Conservation (phyloP, 2,888 invertebrate genomes). For the Hypolimnas misippus region DNA sequence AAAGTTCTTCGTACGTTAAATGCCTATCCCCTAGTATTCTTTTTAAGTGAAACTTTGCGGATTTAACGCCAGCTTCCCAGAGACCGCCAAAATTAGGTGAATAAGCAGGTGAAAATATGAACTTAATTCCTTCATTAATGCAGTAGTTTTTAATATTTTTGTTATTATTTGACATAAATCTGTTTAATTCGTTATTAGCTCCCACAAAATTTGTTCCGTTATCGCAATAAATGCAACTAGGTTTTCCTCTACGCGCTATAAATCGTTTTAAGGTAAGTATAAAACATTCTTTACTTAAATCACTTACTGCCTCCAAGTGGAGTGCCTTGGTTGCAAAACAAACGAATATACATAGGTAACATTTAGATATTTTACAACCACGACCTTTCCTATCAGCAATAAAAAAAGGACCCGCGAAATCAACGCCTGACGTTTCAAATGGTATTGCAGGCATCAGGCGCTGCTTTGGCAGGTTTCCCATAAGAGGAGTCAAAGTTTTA, state of each 20-base stretch:
- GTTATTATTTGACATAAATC: neutral
- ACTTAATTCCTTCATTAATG: too few relatives aligned
- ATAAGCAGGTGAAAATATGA: too few relatives aligned
- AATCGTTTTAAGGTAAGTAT: slow-evolving; percentile 7
- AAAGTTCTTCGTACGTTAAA: too few relatives aligned
- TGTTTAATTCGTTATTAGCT: neutral
- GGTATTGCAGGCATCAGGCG: neutral
- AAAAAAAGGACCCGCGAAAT: neutral
- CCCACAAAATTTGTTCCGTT: neutral
- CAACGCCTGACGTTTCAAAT: neutral
- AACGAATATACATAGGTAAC: neutral
- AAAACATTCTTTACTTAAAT: slow-evolving; percentile 3
- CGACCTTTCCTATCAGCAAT: neutral
- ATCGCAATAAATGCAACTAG: neutral
- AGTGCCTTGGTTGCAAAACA: neutral
- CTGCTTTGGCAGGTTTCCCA: slow-evolving; percentile 1
- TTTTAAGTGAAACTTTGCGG: too few relatives aligned
- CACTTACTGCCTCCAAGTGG: neutral
- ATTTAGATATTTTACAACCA: neutral
- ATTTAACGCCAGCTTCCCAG: too few relatives aligned
- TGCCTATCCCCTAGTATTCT: too few relatives aligned
- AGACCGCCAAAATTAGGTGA: too few relatives aligned
- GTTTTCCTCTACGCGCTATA: neutral
- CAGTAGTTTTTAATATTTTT: neutral
- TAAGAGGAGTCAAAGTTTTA: neutral